Base-by-base conservation (phyloP, 2,113 vertebrate species). In the Alouatta palliata region DNA sequence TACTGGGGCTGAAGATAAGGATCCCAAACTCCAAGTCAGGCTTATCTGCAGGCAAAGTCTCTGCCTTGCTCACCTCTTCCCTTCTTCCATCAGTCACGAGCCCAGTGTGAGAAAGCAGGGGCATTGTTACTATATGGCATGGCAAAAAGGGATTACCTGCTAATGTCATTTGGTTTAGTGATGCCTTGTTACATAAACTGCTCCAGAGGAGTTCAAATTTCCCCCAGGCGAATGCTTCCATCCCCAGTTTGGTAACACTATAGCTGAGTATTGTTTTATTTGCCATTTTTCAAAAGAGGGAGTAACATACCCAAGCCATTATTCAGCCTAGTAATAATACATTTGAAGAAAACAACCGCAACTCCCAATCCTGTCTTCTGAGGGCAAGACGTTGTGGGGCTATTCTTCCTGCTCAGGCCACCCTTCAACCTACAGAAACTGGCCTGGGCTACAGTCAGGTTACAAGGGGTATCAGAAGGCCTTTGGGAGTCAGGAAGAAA, bases 241-340 rank as follows among this genome's bases (percentile, higher is more conserved):
- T 89, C 97, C 81, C 96, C 85, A 61, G 89, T 70, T 79, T 82
- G 96, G 98, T 98, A 98, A 98, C 92, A 83, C 58, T 96, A 97
- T 98, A 98, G 96, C 96, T 93, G 61, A 86, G 80, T 86, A 97
- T 98, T 98, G 96, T 98, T 98, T 98, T 97, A 83, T 90, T 97
- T 96, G 76, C 80, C 82, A 92, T 93, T 97, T 97, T 92, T 97
- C 79, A 87, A 90, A 98, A 98, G 97, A 80, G 21, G 82, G 93
- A 96, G 49, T 96, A 97, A 96, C 83, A 93, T 87, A 81, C 76
- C 56, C 64, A 37, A 66, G 87, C 54, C 75, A 92, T 95, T 96
- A 82, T 86, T 95, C 71, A 83, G n/a, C n/a, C 25, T 52, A 12
- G 23, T 81, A 88, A 75, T 92, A 90, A 87, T 70, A 40, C 81